A percentile compares a stretch with the other conserved stretches of the same genome.
Conservation (phyloP, 2,113 vertebrate genomes). For the Pluvianellus socialis region DNA sequence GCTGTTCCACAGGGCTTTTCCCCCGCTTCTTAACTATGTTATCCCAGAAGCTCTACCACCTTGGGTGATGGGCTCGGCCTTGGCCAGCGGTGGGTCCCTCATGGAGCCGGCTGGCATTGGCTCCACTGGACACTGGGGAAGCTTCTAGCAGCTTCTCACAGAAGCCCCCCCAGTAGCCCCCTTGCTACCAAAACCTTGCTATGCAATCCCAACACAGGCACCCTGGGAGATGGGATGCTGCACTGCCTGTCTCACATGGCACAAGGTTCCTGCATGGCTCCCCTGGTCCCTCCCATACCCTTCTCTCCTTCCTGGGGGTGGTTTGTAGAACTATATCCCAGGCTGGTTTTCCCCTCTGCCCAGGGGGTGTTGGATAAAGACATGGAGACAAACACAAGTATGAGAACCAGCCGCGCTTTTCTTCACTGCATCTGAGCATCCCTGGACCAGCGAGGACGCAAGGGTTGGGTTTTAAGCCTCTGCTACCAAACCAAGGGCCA, state of each 20-base stretch:
- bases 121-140: neutral
- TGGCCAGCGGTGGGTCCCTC: neutral
- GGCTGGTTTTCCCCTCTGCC: neutral
- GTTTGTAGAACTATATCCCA: neutral
- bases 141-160: neutral
- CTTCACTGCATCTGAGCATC: neutral
- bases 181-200: neutral
- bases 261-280: too few species aligned
- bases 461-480: neutral
- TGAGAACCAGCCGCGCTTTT: fast-evolving
- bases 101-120: neutral
- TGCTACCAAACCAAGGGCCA: neutral
- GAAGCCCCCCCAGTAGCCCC: neutral
- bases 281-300: neutral
- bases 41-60: too few species aligned
- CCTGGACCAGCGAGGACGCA: neutral
- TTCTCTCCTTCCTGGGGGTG: neutral
- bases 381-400: neutral
- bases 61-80: too few species aligned
- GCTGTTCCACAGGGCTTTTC: too few species aligned
- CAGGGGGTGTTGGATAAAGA: neutral
- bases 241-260: fast-evolving
- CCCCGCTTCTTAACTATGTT: too few species aligned
- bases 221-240: neutral
- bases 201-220: neutral